Evolutionary conservation across 2,113 vertebrate genomes (phyloP).

Genomic region (Piaya cayana): DNA sequence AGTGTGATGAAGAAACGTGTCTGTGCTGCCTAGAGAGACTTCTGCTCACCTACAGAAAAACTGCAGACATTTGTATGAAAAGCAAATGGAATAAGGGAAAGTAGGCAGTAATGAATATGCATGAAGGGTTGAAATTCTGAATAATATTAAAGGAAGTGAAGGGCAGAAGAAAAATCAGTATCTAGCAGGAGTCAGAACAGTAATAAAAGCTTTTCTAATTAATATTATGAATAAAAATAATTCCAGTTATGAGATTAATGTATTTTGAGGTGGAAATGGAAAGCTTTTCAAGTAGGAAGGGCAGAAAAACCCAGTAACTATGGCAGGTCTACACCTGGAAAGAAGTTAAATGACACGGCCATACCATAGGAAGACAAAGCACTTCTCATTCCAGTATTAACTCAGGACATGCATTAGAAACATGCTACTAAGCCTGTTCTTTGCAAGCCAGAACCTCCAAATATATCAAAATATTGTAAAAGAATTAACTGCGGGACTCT

Average conservation of each 20-base stretch:
- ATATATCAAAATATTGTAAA: neutral
- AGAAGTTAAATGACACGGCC: neutral
- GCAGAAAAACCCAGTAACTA: neutral
- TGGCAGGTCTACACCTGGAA: neutral
- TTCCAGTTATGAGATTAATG: neutral
- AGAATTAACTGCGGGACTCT: accelerated
- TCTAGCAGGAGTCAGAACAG: neutral
- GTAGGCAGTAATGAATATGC: neutral
- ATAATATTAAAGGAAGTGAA: neutral
- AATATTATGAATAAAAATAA: neutral
- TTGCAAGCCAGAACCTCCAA: neutral
- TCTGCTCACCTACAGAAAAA: neutral
- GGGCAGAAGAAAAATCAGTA: neutral
- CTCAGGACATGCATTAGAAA: neutral
- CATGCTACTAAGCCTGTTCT: neutral
- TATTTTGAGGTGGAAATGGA: neutral
- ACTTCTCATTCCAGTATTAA: neutral
- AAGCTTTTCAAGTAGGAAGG: neutral
- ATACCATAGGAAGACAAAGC: neutral
- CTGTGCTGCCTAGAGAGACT: neutral
- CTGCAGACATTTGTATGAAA: neutral
- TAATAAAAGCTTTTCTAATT: neutral
- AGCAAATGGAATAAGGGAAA: neutral
- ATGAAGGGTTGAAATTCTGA: neutral
- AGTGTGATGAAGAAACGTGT: neutral